Conservation (phyloP, 2,888 invertebrate species). For the Magallana nippona region DNA sequence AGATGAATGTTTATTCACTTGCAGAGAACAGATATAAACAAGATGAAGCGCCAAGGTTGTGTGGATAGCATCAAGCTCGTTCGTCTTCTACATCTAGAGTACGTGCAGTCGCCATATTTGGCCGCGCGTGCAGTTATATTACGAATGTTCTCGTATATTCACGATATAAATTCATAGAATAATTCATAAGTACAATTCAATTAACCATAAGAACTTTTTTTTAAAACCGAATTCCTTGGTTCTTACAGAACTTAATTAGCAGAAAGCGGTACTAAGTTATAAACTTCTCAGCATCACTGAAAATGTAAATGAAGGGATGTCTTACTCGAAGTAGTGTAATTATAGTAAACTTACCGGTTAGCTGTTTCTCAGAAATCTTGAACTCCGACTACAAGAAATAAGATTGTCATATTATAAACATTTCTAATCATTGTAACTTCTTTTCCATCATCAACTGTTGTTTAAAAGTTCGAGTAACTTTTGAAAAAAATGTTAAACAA, state of each 20-base stretch:
- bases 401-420: conserved; percentile 26
- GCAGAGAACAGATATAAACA: conserved; percentile 27
- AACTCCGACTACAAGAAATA: conserved; percentile 66
- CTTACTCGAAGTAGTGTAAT: not conserved
- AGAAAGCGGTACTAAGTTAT: no score
- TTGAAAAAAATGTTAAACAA: not conserved
- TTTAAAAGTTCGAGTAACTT: not conserved
- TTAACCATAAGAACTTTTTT: no score
- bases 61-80: not conserved
- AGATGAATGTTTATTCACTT: conserved; percentile 35
- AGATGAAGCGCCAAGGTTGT: not conserved
- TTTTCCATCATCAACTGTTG: not conserved
- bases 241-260: no score
- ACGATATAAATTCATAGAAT: not conserved
- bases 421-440: no score
- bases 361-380: conserved; percentile 65
- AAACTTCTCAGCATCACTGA: no score
- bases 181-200: no score
- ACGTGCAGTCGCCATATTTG: conserved; percentile 35
- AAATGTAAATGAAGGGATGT: no score
- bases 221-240: no score
- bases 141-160: conserved; percentile 1
- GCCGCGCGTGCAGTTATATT: conserved; percentile 1
- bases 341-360: conserved; percentile 56
- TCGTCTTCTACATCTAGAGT: not conserved